Evolutionary conservation across 2,113 vertebrate genomes (phyloP), one percentile per base, ranked within the genome.

Genomic region (Dipodomys stephensi): DNA sequence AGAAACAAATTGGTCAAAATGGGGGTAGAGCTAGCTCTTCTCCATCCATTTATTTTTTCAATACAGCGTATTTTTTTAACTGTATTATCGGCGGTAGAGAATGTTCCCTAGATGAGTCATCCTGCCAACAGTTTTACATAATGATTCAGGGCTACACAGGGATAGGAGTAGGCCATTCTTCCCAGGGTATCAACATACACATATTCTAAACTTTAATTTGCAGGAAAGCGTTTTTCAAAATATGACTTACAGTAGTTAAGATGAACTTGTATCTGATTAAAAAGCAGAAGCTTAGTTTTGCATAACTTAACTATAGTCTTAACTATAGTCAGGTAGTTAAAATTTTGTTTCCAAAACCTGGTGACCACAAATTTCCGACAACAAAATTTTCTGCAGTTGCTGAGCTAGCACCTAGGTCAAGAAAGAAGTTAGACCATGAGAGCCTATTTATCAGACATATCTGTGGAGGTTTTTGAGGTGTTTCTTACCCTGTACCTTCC

Each of bases 1-100:
- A 98, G 95, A 94, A 97, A 92, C 76, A 97, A 97, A 96, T 96
- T 69, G 60, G 91, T 80, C 95, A 94, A 95, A 73, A 89, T 46
- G 78, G 15, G 93, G 77, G 69, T 57, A 95, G 88, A 87, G 60
- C 92, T 87, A 83, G 72, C 92, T 84, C 95, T 95, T 80, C 44
- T 83, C 95, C 89, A 90, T 90, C 89, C 95, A 68, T 22, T 23
- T 64, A 3, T 44, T 88, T 64, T 80, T 60, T 15, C 6, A 65
- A 35, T 7, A 82, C 23, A 93, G 65, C 83, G 88, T 83, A 62
- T 10, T 57, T 53, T 90, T 77, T 85, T 35, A 46, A 39, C 16
- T 90, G 23, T 72, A 76, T 76, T 94, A 83, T 39, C 27, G 77
- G 22, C 92, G 84, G 94, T 81, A 44, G 76, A 76, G 39, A 72